phyloP scores from a whole-genome alignment of 2,797 vertebrate genomes.

The Potorous gilbertii region DNA sequence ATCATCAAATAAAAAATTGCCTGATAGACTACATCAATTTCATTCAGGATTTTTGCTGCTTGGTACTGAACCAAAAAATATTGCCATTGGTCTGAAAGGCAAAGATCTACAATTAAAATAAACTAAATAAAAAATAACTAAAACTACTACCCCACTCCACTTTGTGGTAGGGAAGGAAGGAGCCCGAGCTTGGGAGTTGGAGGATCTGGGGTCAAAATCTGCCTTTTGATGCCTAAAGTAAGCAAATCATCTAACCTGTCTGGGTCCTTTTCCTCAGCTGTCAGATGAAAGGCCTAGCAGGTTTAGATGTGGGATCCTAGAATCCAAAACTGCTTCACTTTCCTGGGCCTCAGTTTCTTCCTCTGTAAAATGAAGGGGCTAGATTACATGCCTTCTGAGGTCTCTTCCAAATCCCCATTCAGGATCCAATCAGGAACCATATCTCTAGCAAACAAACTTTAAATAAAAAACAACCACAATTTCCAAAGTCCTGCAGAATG shows the following conservation, averaged over 20 bases:
- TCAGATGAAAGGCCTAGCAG: too few species aligned
- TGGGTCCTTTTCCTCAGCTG: neutral
- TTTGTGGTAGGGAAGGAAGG: neutral
- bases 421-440: neutral
- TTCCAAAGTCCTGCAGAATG: neutral
- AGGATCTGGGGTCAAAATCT: neutral
- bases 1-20: neutral
- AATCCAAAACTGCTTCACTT: neutral
- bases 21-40: neutral
- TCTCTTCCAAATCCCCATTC: neutral
- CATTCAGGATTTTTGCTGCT: neutral
- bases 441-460: neutral
- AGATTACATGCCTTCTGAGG: neutral
- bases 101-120: neutral
- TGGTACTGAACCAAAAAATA: neutral
- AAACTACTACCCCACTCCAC: too few species aligned
- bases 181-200: too few species aligned
- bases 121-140: too few species aligned
- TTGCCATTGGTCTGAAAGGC: neutral
- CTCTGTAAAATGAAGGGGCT: neutral
- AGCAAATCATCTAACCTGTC: neutral
- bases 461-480: neutral
- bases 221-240: neutral
- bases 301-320: neutral
- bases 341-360: neutral